Conservation (phyloP, 2,888 invertebrate species). For the Perithous albicinctus region DNA sequence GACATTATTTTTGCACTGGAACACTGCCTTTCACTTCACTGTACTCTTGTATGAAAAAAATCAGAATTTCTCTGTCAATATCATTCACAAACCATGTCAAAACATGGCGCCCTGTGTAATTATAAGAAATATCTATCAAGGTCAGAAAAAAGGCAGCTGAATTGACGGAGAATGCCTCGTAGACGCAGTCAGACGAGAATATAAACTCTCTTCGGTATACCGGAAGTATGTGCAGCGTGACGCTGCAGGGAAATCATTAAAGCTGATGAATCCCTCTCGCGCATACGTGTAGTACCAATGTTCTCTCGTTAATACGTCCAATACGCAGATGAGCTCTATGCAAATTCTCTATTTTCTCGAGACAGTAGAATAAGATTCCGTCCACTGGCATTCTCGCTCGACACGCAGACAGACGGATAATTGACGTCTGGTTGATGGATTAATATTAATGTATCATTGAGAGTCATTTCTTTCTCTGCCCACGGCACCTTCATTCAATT, state of each 20-base stretch:
- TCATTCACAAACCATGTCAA: no score
- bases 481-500: constrained; percentile 21
- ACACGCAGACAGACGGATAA: constrained; percentile 10
- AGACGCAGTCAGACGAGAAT: constrained; percentile 35
- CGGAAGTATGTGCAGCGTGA: constrained; percentile 63
- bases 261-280: constrained; percentile 35
- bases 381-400: background rate
- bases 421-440: constrained; percentile 49
- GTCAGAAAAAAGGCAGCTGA: no score
- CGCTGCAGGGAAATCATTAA: constrained; percentile 61
- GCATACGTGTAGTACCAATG: constrained; percentile 22
- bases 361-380: background rate
- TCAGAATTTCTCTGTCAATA: no score
- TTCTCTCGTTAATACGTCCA: constrained; percentile 31
- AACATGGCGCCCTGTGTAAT: no score
- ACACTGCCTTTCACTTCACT: no score
- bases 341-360: constrained; percentile 52
- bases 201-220: constrained; percentile 42
- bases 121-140: no score
- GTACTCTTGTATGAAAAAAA: no score
- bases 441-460: constrained; percentile 50
- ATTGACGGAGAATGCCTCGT: no score
- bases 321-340: constrained; percentile 46
- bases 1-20: no score
- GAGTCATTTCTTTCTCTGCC: background rate